Base-by-base conservation (phyloP, 2,113 vertebrate species). In the Ageneiosus marmoratus region DNA sequence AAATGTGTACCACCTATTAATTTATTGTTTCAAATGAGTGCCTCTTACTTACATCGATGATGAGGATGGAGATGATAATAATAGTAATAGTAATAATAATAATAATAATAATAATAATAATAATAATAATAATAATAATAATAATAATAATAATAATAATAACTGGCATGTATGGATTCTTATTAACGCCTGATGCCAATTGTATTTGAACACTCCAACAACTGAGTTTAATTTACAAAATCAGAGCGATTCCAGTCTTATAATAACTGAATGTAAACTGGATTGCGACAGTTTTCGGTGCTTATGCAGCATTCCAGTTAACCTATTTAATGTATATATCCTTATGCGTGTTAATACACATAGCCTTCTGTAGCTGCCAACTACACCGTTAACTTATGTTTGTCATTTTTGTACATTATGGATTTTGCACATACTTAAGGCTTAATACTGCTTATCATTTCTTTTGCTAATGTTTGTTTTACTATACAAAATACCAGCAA, bases 31-130 rank as follows among this genome's bases (percentile, higher is more conserved):
- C 8, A 16, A 51, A 60, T 62, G 4, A 27, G 18, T 74, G 27
- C 18, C 27, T 60, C 27, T 20, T 79, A 70, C 41, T 58, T 74
- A 16, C 4, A 84, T 10, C 4, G 32, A 56, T 69, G 53, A 60
- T 37, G 80, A 53, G n/a, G 79, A 65, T 75, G 51, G 48, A 50
- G 34, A 60, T 70, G 48, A 77, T 48, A 79, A 79, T 34, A 37
- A 69, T 69, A 76, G 44, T 29, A 79, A 79, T 84, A 81, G 62
- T 51, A 78, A 65, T 58, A 73, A 65, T 81, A 75, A 48, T 55
- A 75, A 82, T 53, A 32, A 56, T 82, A 46, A 62, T 50, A 46
- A 60, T 70, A 48, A 77, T 37, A 79, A 75, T n/a, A 34, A 78
- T 58, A 75, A 41, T 41, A 41, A 41, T 27, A 58, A 6, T 1